These are phyloP conservation scores for Standfussiana lucernea DNA, from an alignment of 2,888 invertebrate genomes.

Conservation along the genomic window DNA sequence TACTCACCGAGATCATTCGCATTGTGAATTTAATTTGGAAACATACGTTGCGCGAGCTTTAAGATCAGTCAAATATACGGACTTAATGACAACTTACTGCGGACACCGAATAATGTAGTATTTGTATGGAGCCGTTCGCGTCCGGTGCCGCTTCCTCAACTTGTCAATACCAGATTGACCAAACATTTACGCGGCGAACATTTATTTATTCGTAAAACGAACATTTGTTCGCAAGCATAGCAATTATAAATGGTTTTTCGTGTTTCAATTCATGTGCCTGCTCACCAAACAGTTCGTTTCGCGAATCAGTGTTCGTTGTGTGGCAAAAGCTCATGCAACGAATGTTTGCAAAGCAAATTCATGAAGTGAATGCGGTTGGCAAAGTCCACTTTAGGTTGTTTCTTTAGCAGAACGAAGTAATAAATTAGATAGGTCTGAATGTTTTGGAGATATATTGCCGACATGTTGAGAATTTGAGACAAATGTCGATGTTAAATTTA, in stretches of 20 bases:
- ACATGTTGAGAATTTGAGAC: slow-evolving; percentile 46
- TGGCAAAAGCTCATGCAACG: not conserved
- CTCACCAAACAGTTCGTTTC: not conserved
- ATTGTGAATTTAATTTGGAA: not conserved
- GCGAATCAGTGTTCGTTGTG: not conserved
- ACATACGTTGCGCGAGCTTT: not conserved
- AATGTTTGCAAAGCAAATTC: not conserved
- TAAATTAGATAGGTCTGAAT: slow-evolving; percentile 50
- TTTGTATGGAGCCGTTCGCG: not conserved
- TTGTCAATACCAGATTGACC: not conserved
- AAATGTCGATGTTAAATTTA: slow-evolving; percentile 49
- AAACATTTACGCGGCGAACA: not conserved
- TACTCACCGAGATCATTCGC: not conserved
- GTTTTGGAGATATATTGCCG: slow-evolving; percentile 48
- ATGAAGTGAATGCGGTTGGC: not conserved
- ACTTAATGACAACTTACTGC: not conserved
- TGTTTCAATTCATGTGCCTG: not conserved
- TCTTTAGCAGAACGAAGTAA: slow-evolving; percentile 23
- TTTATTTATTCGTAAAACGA: not conserved
- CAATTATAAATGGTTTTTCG: not conserved
- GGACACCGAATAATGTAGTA: not conserved
- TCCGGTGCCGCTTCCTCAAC: not conserved
- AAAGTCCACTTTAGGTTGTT: not conserved
- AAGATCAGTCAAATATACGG: not conserved
- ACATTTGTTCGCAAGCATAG: not conserved